Base-by-base conservation (phyloP, 2,888 invertebrate genomes). In the Andrena flavipes region DNA sequence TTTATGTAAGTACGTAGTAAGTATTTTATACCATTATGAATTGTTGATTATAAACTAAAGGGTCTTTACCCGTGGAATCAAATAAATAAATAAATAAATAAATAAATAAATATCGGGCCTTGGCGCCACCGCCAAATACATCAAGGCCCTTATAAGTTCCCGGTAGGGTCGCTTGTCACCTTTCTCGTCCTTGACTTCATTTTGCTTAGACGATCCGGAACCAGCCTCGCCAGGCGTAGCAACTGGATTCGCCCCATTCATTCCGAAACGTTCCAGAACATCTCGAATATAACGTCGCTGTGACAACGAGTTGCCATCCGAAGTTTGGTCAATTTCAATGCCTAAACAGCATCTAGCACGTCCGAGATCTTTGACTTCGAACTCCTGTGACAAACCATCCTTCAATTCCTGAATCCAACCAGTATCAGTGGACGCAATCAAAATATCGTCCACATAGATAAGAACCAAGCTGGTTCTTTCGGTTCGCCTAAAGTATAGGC, bases 51-150 rank as follows among this genome's bases (percentile, higher is more conserved):
- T n/a, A n/a, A n/a, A n/a, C n/a, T n/a, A n/a, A n/a, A n/a, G n/a
- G n/a, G n/a, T n/a, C n/a, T n/a, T n/a, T n/a, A n/a, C n/a, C n/a
- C n/a, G n/a, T n/a, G n/a, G n/a, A n/a, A n/a, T n/a, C n/a, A n/a
- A n/a, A n/a, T n/a, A n/a, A n/a, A n/a, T n/a, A n/a, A n/a, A n/a
- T n/a, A n/a, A n/a, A n/a, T n/a, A n/a, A n/a, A n/a, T n/a, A n/a
- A n/a, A n/a, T n/a, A n/a, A n/a, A n/a, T n/a, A n/a, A n/a, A n/a
- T n/a, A 20, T 67, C 30, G 8, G 51, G 30, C 4, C 67, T n/a
- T 7, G 67, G 20, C 1, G 51, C 42, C 48, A 67, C 51, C n/a
- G 67, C 29, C 29, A 67, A 29, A 30, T 67, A 51, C 51, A 67
- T 67, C 1, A 29, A 29, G 29, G 29, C 29, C 5, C 29, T 5